Evolutionary conservation across 2,888 invertebrate species (phyloP), one percentile per base, ranked within the genome.

Genomic region (Pterostichus madidus): DNA sequence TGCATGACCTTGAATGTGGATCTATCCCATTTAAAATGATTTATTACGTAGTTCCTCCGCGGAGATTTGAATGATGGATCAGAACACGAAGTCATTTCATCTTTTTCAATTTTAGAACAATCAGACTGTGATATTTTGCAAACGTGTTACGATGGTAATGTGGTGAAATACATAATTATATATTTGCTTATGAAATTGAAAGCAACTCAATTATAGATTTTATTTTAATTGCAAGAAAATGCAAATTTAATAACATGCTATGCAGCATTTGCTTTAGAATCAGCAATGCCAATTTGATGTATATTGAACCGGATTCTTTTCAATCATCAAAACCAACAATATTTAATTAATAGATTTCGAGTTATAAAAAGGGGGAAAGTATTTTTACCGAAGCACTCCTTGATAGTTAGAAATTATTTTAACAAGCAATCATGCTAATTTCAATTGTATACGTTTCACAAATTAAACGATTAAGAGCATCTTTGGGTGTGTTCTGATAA

Each of bases 21-120:
- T 80, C 52, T 80, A 53, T 53, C 68, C 49, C 80, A 71, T 71
- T 80, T 73, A 39, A 80, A 80, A 80, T 80, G 80, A 80, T 80
- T 80, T 80, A 80, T 80, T 52, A 80, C 61, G 56, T 8, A 56
- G 53, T 39, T 75, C 32, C 24, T 75, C 15, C 78, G 44, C 35
- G 24, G 56, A 73, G 80, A 80, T 17, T 71, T 80, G 68, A 80
- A 80, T 80, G 56, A 80, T 71, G 73, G 73, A 80, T 71, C 56
- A 80, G n/a, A 39, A 80, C n/a, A 80, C 46, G 61, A 49, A 71
- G 8, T 32, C 49, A 32, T 64, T 68, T 64, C 31, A 79, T 49
- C 31, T 46, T 61, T 56, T 79, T 78, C 17, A 59, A 56, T 56
- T 5, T 56, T 10, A 32, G 35, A 61, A 61, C 61, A 61, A 61